Percentiles rank a stretch among this genome's conserved stretches.
Evolutionary conservation across 2,888 invertebrate species (phyloP).

Genomic region (Busseola fusca): DNA sequence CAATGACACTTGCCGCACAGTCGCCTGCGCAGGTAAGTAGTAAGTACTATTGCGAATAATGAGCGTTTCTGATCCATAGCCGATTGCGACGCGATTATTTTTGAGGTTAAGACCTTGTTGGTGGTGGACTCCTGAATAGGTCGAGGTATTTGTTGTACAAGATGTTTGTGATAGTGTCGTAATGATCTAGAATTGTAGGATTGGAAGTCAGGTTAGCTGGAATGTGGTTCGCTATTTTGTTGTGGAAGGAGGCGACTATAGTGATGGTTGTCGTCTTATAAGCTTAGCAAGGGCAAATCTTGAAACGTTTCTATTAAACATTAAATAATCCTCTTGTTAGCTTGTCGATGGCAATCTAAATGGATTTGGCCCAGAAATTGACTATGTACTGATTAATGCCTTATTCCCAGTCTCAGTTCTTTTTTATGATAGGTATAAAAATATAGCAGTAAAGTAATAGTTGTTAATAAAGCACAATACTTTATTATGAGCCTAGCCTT

Average conservation of each 20-base stretch:
- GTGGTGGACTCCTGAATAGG: constrained; percentile 32
- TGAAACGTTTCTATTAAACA: background rate
- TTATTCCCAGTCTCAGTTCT: too few relatives aligned
- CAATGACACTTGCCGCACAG: constrained; percentile 69
- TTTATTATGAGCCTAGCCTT: too few relatives aligned
- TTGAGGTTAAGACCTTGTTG: constrained; percentile 58
- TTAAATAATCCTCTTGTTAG: background rate
- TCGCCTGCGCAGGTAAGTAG: constrained; percentile 56
- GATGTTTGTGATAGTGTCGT: constrained; percentile 28
- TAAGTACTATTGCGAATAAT: constrained; percentile 63
- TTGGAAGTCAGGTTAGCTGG: constrained; percentile 6
- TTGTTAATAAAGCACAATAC: too few relatives aligned
- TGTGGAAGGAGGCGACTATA: background rate
- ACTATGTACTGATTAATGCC: background rate
- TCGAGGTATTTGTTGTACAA: constrained; percentile 37
- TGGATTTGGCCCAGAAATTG: background rate
- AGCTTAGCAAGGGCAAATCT: background rate
- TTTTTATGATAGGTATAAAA: too few relatives aligned
- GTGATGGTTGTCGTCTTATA: background rate
- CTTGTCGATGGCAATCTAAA: background rate
- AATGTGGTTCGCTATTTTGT: constrained; percentile 11
- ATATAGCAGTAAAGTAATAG: too few relatives aligned
- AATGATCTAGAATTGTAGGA: constrained; percentile 36
- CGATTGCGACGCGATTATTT: constrained; percentile 57
- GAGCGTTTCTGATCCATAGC: constrained; percentile 63